A percentile compares a stretch with the other conserved stretches of the same genome.
phyloP scores from a whole-genome alignment of 2,113 vertebrate species.

The Cottus gobio region DNA sequence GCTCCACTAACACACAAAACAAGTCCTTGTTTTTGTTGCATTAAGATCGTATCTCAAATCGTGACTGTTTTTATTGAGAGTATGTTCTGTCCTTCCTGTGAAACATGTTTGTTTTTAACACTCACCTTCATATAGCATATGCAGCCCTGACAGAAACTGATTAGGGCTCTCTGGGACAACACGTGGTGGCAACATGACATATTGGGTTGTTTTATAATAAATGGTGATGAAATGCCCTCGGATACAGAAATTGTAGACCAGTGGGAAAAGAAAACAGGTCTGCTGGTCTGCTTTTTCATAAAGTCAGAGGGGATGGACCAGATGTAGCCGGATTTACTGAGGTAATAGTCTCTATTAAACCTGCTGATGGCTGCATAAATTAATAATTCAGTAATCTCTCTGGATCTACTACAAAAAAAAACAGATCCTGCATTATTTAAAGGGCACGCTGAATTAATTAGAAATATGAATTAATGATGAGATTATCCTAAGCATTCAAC shows the following conservation, averaged over 20 bases:
- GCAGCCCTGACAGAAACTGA: constrained; percentile 36
- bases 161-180: constrained; percentile 12
- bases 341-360: constrained; percentile 62
- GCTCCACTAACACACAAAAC: constrained; percentile 14
- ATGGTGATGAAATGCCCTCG: constrained; percentile 31
- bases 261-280: constrained; percentile 28
- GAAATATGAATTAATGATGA: constrained; percentile 76
- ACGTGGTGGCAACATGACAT: constrained; percentile 33
- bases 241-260: constrained; percentile 20
- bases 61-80: background rate
- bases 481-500: constrained; percentile 71
- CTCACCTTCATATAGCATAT: background rate
- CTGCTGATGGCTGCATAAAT: constrained; percentile 56
- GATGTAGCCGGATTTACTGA: constrained; percentile 53
- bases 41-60: background rate
- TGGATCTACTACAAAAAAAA: constrained; percentile 71
- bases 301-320: constrained; percentile 26
- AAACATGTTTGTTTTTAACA: constrained; percentile 15
- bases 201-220: constrained; percentile 20
- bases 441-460: constrained; percentile 75
- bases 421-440: constrained; percentile 76
- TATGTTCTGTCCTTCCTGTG: background rate
- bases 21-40: constrained; percentile 12
- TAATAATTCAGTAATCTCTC: constrained; percentile 75
- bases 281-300: constrained; percentile 5